phyloP scores from a whole-genome alignment of 2,113 vertebrate species.

The Cynoglossus semilaevis region DNA sequence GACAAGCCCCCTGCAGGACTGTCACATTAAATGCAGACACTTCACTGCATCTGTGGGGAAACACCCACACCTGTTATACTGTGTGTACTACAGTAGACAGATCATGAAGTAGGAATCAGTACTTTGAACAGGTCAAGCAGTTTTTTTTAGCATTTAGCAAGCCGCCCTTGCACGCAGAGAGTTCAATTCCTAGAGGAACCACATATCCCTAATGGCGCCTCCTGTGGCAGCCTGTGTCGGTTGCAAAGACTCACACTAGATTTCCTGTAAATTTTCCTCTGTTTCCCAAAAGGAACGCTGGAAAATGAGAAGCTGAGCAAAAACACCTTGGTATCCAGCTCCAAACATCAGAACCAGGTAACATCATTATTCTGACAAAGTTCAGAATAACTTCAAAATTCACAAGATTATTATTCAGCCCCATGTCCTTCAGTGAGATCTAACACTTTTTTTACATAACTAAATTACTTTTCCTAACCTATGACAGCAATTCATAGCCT shows the following conservation, averaged over 20 bases:
- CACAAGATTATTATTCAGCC: background rate
- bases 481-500: too few species aligned
- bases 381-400: background rate
- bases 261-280: background rate
- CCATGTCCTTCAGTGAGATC: background rate
- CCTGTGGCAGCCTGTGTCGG: too few species aligned
- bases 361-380: background rate
- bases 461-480: too few species aligned
- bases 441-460: too few species aligned
- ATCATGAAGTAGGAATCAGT: too few species aligned
- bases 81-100: background rate
- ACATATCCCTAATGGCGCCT: too few species aligned
- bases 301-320: constrained; percentile 90
- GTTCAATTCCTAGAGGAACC: too few species aligned
- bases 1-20: background rate
- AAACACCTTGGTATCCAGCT: constrained; percentile 78
- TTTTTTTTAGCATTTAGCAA: too few species aligned
- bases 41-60: background rate
- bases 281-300: constrained; percentile 81
- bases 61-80: background rate
- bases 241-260: background rate
- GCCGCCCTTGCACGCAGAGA: too few species aligned
- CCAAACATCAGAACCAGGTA: constrained; percentile 89
- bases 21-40: background rate
- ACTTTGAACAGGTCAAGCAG: too few species aligned